Evolutionary conservation across 2,797 vertebrate species (phyloP).

Genomic region (Acanthis flammea): DNA sequence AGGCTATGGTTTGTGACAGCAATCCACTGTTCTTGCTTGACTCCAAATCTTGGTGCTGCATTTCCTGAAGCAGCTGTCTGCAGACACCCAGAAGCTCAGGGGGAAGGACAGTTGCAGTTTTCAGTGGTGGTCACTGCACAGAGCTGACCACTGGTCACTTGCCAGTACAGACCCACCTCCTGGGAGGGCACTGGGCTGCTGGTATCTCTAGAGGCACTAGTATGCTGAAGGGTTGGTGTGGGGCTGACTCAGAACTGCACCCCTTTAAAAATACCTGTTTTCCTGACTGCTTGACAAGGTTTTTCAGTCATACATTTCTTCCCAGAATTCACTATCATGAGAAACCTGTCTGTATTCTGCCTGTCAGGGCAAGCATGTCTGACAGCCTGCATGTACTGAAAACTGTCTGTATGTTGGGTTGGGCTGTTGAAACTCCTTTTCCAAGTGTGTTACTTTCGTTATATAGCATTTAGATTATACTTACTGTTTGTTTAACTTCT

Average conservation of each 20-base stretch:
- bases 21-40: background rate
- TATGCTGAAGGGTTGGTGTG: background rate
- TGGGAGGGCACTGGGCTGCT: rapidly evolving
- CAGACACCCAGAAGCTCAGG: background rate
- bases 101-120: background rate
- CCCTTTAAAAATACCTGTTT: background rate
- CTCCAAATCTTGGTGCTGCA: background rate
- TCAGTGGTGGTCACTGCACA: background rate
- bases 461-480: background rate
- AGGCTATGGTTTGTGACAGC: background rate
- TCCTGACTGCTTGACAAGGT: background rate
- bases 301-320: background rate
- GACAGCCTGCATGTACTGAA: background rate
- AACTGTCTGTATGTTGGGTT: background rate
- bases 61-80: background rate
- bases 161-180: background rate
- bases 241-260: background rate
- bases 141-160: background rate
- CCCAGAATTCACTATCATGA: background rate
- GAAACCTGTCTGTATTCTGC: background rate
- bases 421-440: background rate
- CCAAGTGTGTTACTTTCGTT: slow-evolving; percentile 5
- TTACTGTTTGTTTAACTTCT: slow-evolving; percentile 3
- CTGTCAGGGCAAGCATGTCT: background rate
- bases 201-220: background rate